Conservation (phyloP, 2,888 invertebrate genomes). For the Metallyticus violacea region DNA sequence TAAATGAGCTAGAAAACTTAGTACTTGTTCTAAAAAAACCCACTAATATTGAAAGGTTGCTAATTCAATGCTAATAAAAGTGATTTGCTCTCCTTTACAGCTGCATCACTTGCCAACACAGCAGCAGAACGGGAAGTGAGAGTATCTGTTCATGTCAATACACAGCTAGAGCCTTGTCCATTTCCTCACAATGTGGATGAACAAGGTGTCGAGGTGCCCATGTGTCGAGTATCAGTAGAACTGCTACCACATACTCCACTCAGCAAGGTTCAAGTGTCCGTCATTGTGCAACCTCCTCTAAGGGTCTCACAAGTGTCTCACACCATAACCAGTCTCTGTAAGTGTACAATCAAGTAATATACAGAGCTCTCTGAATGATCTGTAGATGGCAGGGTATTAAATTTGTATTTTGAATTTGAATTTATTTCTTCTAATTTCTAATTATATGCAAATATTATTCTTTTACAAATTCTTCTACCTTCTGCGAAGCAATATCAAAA, state of each 20-base stretch:
- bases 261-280: constrained; percentile 64
- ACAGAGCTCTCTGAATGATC: too few relatives aligned
- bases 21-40: too few relatives aligned
- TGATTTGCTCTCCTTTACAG: too few relatives aligned
- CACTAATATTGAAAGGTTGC: too few relatives aligned
- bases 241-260: constrained; percentile 59
- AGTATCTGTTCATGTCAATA: constrained; percentile 49
- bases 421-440: too few relatives aligned
- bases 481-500: too few relatives aligned
- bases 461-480: too few relatives aligned
- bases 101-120: constrained; percentile 45
- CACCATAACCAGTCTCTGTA: constrained; percentile 42
- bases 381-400: too few relatives aligned
- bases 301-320: constrained; percentile 44
- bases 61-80: too few relatives aligned
- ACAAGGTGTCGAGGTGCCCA: constrained; percentile 45
- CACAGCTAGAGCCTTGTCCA: constrained; percentile 46
- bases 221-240: constrained; percentile 59
- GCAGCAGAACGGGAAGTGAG: constrained; percentile 54
- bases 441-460: too few relatives aligned
- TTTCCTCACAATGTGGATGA: constrained; percentile 37
- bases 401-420: too few relatives aligned
- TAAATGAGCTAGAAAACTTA: too few relatives aligned
- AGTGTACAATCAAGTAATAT: constrained; percentile 31
- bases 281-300: constrained; percentile 58